Base-by-base conservation (phyloP, 2,888 invertebrate genomes). In the Arctia plantaginis region DNA sequence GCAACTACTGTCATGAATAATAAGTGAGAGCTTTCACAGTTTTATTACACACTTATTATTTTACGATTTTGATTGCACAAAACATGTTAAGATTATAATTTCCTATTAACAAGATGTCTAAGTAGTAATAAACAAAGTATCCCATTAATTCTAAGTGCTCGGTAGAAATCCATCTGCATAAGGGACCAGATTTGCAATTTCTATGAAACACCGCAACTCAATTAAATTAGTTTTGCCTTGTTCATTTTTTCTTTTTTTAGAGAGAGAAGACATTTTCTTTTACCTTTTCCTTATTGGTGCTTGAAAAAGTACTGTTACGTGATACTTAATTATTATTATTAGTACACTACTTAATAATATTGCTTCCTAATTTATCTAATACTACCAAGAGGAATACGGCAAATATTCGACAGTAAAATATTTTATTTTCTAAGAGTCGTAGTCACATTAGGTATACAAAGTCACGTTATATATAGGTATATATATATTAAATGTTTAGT, bases 181-280 rank as follows among this genome's bases (percentile, higher is more conserved):
- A 80, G 77, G 81, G 74, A 82, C 80, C 68, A 77, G 77, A 84
- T 82, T 80, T 80, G 71, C 82, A 83, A 83, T 83, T 80, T 81
- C 80, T 75, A 82, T 72, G 51, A 79, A 71, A 79, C 73, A 73
- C 55, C 71, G 80, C 59, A 55, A 74, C 67, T 73, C 74, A 73
- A 80, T 82, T 80, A 79, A 82, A 80, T 73, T 78, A 62, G 76
- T 83, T 82, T 78, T 71, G 71, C 71, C 76, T 69, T 69, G 76
- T n/a, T n/a, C n/a, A n/a, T n/a, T n/a, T n/a, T n/a, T n/a, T n/a
- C n/a, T n/a, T n/a, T n/a, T n/a, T 30, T 66, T 75, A 69, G 72
- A 66, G 64, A 59, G 65, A 30, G 33, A 55, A 1, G 13, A n/a
- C n/a, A 74, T 77, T 83, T 80, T 78, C 82, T 80, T 69, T 73